Base-by-base conservation (phyloP, 2,113 vertebrate genomes). In the Pteronura brasiliensis region DNA sequence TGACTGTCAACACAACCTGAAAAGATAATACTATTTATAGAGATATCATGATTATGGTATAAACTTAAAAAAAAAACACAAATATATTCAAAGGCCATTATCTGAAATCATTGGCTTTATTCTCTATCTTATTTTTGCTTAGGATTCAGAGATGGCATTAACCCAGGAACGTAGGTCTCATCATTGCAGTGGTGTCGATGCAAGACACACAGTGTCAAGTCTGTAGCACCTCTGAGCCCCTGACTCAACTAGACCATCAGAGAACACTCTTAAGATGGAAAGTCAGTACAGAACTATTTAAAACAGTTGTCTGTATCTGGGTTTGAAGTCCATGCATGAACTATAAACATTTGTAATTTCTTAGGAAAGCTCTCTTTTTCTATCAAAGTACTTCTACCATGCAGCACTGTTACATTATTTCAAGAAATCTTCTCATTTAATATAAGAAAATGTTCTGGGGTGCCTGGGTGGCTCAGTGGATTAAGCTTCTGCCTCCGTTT, bases 331-430 rank as follows among this genome's bases (percentile, higher is more conserved):
- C 39, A 61, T 82, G 88, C n/a, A 4, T 96, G 91, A 95, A 96
- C 90, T 97, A 77, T 85, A 89, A 97, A 36, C 92, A 96, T 98
- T 98, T 93, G 95, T 90, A 80, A 98, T 98, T 98, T 98, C 91
- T 97, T 84, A 98, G 88, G 49, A 93, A 95, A 95, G 65, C 72
- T 67, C 42, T 97, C n/a, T 82, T 93, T 85, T 57, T 88, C 65
- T 97, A 84, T 10, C 29, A 77, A 93, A 79, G 44, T 77, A 77
- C n/a, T 49, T 96, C 29, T 63, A 59, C 21, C 55, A 67, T 39
- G 27, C 12, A 42, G 29, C 8, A 76, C n/a, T 79, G 80, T 55
- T 82, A 91, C 52, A 71, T 91, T 42, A 59, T 90, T 93, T 90
- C 23, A 31, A 76, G 18, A 84, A 90, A 47, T 49, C 6, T 27